Evolutionary conservation across 2,797 vertebrate species (phyloP), one percentile per base, ranked within the genome.

Genomic region (Alosa sapidissima): DNA sequence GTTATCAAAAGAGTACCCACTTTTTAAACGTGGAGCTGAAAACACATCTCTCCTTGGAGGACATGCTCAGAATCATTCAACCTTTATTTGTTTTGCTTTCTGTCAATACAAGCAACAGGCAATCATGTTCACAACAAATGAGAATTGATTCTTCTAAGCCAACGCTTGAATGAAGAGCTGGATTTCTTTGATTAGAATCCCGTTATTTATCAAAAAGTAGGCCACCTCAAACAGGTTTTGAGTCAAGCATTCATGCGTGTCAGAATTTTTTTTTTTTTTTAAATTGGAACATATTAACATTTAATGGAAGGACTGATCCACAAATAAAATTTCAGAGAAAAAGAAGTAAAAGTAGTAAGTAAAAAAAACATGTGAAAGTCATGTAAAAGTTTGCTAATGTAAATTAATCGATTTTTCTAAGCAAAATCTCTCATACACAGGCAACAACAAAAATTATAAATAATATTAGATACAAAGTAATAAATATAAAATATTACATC

Each of bases 91-190:
- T 65, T 84, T 65, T 55, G 72, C 28, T 62, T 51, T 33, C 55
- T 48, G 83, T 88, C 85, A 75, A 85, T 84, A 88, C 33, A 81
- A 83, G 83, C 85, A 86, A 87, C 84, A 89, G 84, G 85, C 88
- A 87, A 87, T 86, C 89, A 89, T 78, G 86, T 47, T 87, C 84
- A 82, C 81, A 83, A 84, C 55, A 85, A 88, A 88, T 84, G 86
- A 84, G 78, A 87, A 85, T 85, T 86, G 88, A 84, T 87, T 82
- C 84, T 55, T 19, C 55, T 51, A 82, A 82, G 51, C 68, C 41
- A 48, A 85, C 82, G 84, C 85, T 86, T 87, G 82, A 62, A 78
- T 47, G 83, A 62, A 78, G 82, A 84, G 78, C 82, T 82, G 84
- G 87, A 87, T 81, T 65, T 81, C 87, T 84, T 85, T 81, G 78